A percentile compares a stretch with the other conserved stretches of the same genome.
Evolutionary conservation across 2,113 vertebrate species (phyloP).

Genomic region (Phalacrocorax pelagicus): DNA sequence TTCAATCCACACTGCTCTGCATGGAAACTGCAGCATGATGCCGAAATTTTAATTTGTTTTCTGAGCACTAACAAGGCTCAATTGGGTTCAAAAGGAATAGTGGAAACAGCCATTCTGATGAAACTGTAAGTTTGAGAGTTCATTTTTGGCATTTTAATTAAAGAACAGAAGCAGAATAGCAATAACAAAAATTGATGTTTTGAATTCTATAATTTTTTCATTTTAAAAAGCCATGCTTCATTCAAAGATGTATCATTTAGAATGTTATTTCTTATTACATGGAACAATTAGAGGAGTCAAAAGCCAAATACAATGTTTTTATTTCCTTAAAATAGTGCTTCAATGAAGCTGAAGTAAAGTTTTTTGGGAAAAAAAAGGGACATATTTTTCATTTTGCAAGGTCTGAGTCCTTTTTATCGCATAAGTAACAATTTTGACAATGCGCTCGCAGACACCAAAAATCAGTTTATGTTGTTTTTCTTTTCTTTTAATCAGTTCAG

Average conservation of each 20-base stretch:
- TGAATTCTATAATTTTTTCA: background rate
- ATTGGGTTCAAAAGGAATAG: background rate
- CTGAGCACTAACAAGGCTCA: background rate
- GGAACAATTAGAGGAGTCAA: slow-evolving; percentile 27
- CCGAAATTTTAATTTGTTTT: background rate
- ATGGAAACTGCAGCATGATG: background rate
- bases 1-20: background rate
- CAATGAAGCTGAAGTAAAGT: background rate
- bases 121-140: background rate
- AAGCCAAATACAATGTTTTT: slow-evolving; percentile 4
- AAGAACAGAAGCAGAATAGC: background rate
- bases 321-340: slow-evolving; percentile 36
- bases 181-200: background rate
- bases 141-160: background rate
- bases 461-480: background rate
- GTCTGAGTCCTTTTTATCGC: background rate
- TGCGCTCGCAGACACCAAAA: background rate
- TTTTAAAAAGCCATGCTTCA: background rate
- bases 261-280: background rate
- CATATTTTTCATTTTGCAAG: background rate
- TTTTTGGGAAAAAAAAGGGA: background rate
- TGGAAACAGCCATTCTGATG: background rate
- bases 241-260: background rate
- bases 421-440: background rate
- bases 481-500: background rate